phyloP scores from a whole-genome alignment of 2,113 vertebrate genomes.

The Conger conger region DNA sequence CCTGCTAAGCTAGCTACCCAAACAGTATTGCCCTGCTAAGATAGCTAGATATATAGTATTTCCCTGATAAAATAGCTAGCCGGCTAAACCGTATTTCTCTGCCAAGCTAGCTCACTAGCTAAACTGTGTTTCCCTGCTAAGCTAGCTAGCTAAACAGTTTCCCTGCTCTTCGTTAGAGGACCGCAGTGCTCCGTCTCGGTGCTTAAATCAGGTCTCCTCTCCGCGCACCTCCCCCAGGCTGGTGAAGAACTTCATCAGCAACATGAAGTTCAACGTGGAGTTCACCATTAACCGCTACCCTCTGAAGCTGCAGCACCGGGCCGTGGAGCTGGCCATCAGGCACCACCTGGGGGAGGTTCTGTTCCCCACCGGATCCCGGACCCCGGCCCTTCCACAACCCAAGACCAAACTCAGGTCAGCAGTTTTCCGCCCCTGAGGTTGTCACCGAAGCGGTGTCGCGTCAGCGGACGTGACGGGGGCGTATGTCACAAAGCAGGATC shows the following conservation, averaged over 20 bases:
- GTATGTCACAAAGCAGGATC: too few species aligned
- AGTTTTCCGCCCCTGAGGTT: not conserved
- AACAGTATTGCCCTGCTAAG: too few species aligned
- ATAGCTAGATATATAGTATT: too few species aligned
- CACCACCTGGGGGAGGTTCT: slow-evolving; percentile 60
- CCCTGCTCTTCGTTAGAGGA: not conserved
- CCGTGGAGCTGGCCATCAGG: slow-evolving; percentile 64
- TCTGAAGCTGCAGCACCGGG: slow-evolving; percentile 80
- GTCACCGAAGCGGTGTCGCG: not conserved
- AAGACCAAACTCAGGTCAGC: slow-evolving; percentile 60
- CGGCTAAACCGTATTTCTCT: too few species aligned
- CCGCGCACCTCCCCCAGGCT: slow-evolving; percentile 61
- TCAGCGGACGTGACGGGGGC: too few species aligned
- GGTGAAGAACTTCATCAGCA: slow-evolving; percentile 65
- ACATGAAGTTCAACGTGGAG: slow-evolving; percentile 84
- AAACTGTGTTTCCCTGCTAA: too few species aligned
- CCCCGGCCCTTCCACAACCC: slow-evolving; percentile 39
- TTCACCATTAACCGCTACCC: slow-evolving; percentile 84
- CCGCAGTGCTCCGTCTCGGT: not conserved
- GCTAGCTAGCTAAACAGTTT: too few species aligned
- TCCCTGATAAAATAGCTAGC: too few species aligned
- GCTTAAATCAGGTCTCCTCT: not conserved
- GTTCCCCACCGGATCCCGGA: slow-evolving; percentile 56
- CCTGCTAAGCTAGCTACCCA: too few species aligned
- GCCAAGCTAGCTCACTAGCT: too few species aligned